Evolutionary conservation across 2,888 invertebrate genomes (phyloP).

Genomic region (Aleiodes leptofemur): DNA sequence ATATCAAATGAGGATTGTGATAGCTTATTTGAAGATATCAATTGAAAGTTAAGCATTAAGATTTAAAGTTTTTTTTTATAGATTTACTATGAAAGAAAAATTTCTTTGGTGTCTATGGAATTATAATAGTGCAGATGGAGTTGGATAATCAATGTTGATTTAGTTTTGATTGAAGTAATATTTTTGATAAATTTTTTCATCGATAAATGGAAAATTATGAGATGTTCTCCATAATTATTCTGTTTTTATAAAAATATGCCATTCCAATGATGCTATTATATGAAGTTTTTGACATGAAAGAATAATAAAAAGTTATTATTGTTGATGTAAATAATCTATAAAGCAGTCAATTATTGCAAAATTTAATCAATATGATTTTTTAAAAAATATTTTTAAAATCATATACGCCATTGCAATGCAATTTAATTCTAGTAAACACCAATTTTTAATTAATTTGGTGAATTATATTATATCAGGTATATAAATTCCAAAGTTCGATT

Average conservation of each 20-base stretch:
- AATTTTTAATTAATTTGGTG: conserved; percentile 45
- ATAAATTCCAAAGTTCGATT: conserved; percentile 44
- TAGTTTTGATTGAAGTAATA: neutral
- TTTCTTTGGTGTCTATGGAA: conserved; percentile 1
- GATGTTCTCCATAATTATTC: conserved; percentile 13
- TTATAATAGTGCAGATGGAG: neutral
- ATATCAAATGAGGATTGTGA: neutral
- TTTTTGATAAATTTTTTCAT: conserved; percentile 26
- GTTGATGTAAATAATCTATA: conserved; percentile 49
- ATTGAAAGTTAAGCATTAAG: neutral
- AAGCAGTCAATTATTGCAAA: conserved; percentile 18
- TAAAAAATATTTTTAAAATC: conserved; percentile 13
- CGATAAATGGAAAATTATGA: conserved; percentile 15
- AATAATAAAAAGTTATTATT: conserved; percentile 9
- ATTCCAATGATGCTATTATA: conserved; percentile 49
- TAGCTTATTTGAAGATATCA: neutral
- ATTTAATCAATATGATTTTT: conserved; percentile 36
- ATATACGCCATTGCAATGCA: conserved; percentile 70
- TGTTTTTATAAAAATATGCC: conserved; percentile 36
- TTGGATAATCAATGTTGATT: neutral
- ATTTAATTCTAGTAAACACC: conserved; percentile 62
- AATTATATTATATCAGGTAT: conserved; percentile 37
- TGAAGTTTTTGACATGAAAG: conserved; percentile 20
- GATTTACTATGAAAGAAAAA: neutral
- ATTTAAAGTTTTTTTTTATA: neutral